Base-by-base conservation (phyloP, 1,140 invertebrate genomes). In the Camponotus pennsylvanicus region DNA sequence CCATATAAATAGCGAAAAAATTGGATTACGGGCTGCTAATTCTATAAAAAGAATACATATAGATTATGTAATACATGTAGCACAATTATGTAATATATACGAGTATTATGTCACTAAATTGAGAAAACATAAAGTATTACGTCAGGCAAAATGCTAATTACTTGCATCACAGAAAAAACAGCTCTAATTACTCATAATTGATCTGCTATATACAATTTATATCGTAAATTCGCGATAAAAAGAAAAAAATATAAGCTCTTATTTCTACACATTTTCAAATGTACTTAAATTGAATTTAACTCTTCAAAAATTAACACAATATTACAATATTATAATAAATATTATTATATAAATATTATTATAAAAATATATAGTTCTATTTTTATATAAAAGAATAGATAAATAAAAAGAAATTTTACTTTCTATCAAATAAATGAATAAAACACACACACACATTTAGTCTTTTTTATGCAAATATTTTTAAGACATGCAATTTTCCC, bases 41-140 rank as follows among this genome's bases (percentile, higher is more conserved):
- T 40, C 13, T 40, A 4, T 42, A 40, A 76, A 37, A 13, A 42
- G 40, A 27, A 61, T 9, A 59, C 11, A 61, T 8, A 37, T 57
- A 76, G 37, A 61, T 77, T 42, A 63, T 32, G 6, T 45, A 45
- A 45, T 45, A 11, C 9, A 45, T 45, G 42, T 2, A 45, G 11
- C 11, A 9, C 42, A 45, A 11, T 45, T 45, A 45, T 45, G 11
- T 45, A 45, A 78, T 66, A 13, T 78, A 45, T 21, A 66, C 61
- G 34, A 78, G 59, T 66, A 78, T 78, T 78, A 66, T 78, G 34
- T 78, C 61, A 66, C 6, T 66, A 67, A 78, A 34, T 66, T n/a
- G 18, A 78, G 61, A 78, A 78, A 78, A 78, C 66, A 18, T 45
- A 61, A 66, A 49, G 15, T n/a, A 49, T 78, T 78, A 27, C 59